These are phyloP conservation scores for Ophion obscuratus DNA, from an alignment of 2,888 invertebrate species.

Conservation along the genomic window DNA sequence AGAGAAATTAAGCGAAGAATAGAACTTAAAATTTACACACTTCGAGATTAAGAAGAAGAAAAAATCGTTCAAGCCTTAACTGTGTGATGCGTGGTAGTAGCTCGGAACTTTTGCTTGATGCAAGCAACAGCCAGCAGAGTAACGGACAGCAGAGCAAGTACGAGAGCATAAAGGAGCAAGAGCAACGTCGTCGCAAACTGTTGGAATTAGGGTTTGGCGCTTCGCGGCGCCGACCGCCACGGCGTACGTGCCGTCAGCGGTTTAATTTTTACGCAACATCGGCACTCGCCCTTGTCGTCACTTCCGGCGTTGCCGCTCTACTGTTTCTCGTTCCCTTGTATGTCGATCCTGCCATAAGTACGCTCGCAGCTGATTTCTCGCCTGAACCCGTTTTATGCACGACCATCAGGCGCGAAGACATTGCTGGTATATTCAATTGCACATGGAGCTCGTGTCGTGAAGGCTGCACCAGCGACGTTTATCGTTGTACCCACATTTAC, in stretches of 20 bases:
- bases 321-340: conserved; percentile 90
- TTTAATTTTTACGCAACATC: conserved; percentile 90
- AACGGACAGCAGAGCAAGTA: conserved; percentile 86
- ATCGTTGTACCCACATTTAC: conserved; percentile 89
- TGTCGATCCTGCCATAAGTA: conserved; percentile 89
- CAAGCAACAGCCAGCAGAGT: conserved; percentile 88
- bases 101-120: conserved; percentile 91
- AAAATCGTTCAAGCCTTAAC: conserved; percentile 32
- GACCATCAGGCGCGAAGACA: conserved; percentile 89
- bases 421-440: conserved; percentile 91
- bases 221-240: conserved; percentile 83
- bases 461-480: conserved; percentile 92
- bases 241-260: conserved; percentile 88
- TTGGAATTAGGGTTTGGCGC: conserved; percentile 83
- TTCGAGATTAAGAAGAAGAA: conserved; percentile 23
- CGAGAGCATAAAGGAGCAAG: conserved; percentile 84
- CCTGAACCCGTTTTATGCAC: conserved; percentile 90
- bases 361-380: conserved; percentile 90
- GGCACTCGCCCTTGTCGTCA: conserved; percentile 89
- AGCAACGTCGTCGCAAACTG: conserved; percentile 82
- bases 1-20: not conserved
- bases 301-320: conserved; percentile 89
- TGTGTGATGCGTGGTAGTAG: conserved; percentile 89
- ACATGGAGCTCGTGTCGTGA: conserved; percentile 93
- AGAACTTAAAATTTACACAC: not conserved